Percentiles rank a stretch among this genome's conserved stretches.
Evolutionary conservation across 2,113 vertebrate genomes (phyloP).

Genomic region (Notothenia rossii): DNA sequence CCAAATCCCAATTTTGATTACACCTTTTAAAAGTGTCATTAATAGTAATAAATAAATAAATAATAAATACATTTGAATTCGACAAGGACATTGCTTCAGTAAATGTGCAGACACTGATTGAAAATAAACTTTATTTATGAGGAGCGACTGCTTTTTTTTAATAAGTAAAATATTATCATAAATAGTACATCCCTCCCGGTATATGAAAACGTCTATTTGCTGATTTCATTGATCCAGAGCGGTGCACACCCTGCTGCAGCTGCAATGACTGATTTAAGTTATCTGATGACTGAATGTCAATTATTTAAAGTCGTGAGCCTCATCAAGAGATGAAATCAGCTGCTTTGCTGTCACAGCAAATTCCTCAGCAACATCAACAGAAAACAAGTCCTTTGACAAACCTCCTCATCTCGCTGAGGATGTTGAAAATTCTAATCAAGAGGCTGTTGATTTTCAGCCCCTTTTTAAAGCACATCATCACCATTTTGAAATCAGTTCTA

Average conservation of each 20-base stretch:
- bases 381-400: constrained; percentile 23
- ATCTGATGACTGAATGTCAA: constrained; percentile 47
- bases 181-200: not conserved
- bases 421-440: constrained; percentile 32
- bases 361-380: constrained; percentile 31
- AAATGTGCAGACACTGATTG: constrained; percentile 1
- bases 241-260: constrained; percentile 32
- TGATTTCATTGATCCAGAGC: constrained; percentile 45
- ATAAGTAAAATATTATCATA: not conserved
- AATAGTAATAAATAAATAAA: too few relatives aligned
- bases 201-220: not conserved
- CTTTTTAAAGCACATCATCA: constrained; percentile 22
- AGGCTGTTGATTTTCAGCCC: constrained; percentile 26
- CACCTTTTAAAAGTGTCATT: not conserved
- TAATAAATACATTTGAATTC: not conserved
- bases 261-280: constrained; percentile 47
- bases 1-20: not conserved
- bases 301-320: constrained; percentile 38
- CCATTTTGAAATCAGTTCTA: constrained; percentile 15
- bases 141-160: not conserved
- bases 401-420: constrained; percentile 6
- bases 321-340: constrained; percentile 45
- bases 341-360: constrained; percentile 48
- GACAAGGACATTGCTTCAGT: not conserved
- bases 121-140: not conserved